A percentile compares a stretch with the other conserved stretches of the same genome.
Evolutionary conservation across 2,797 vertebrate genomes (phyloP).

Genomic region (Coccyzus lansbergi): DNA sequence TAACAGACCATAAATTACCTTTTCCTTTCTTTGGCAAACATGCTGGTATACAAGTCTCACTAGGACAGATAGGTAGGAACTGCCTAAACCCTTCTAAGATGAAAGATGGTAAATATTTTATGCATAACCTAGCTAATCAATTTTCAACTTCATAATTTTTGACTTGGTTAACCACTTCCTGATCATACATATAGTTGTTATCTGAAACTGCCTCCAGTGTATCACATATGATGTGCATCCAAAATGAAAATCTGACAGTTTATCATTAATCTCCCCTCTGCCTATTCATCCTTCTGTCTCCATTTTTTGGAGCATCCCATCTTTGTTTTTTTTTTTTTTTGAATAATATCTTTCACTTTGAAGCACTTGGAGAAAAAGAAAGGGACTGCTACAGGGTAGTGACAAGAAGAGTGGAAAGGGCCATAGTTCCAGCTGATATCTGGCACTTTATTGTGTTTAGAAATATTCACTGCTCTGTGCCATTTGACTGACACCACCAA

Average conservation of each 20-base stretch:
- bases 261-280: not conserved
- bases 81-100: not conserved
- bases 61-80: not conserved
- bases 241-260: not conserved
- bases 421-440: not conserved
- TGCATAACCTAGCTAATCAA: not conserved
- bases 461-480: not conserved
- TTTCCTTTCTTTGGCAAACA: constrained; percentile 2
- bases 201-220: not conserved
- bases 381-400: not conserved
- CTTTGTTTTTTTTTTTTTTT: not conserved
- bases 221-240: not conserved
- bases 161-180: not conserved
- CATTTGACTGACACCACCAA: constrained; percentile 11
- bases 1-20: not conserved
- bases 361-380: not conserved
- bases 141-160: not conserved
- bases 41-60: not conserved
- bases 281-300: not conserved
- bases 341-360: not conserved
- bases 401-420: not conserved
- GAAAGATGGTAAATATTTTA: not conserved
- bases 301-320: not conserved
- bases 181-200: not conserved
- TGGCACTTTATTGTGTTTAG: not conserved